Percentiles rank a stretch among this genome's conserved stretches.
phyloP scores from a whole-genome alignment of 1,140 invertebrate species.

The Bombus fervidus region DNA sequence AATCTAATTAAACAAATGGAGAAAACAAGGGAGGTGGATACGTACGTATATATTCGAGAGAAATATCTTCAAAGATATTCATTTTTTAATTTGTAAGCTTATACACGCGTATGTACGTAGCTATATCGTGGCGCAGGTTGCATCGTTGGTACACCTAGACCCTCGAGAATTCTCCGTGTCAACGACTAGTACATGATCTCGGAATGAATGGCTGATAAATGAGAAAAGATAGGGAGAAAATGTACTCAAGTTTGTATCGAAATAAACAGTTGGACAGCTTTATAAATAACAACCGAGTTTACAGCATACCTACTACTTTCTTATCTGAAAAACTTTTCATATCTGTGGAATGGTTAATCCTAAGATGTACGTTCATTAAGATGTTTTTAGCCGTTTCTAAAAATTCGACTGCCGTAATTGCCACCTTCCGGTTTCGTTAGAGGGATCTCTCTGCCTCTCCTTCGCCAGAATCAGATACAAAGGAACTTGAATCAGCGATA shows the following conservation, averaged over 20 bases:
- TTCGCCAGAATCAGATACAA: fast-evolving
- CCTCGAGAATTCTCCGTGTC: neutral
- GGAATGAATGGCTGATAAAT: conserved; percentile 15
- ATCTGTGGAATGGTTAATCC: neutral
- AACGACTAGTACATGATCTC: conserved; percentile 9
- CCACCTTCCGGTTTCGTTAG: neutral
- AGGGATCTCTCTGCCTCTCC: too few species aligned
- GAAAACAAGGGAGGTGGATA: neutral
- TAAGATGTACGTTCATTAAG: neutral
- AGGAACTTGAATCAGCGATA: too few species aligned
- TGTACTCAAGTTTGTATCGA: neutral
- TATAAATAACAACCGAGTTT: conserved; percentile 2
- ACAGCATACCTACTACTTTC: neutral
- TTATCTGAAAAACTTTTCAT: neutral
- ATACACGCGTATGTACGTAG: too few species aligned
- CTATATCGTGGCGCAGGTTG: neutral
- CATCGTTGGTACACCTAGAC: neutral
- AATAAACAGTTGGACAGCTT: neutral
- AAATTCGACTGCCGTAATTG: neutral
- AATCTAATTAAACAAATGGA: too few species aligned
- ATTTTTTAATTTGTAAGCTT: neutral
- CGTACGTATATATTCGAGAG: too few species aligned
- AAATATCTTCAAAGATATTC: neutral
- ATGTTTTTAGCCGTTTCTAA: neutral
- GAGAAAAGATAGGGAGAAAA: neutral